Conservation (phyloP, 2,113 vertebrate species). For the Halcyon senegalensis region DNA sequence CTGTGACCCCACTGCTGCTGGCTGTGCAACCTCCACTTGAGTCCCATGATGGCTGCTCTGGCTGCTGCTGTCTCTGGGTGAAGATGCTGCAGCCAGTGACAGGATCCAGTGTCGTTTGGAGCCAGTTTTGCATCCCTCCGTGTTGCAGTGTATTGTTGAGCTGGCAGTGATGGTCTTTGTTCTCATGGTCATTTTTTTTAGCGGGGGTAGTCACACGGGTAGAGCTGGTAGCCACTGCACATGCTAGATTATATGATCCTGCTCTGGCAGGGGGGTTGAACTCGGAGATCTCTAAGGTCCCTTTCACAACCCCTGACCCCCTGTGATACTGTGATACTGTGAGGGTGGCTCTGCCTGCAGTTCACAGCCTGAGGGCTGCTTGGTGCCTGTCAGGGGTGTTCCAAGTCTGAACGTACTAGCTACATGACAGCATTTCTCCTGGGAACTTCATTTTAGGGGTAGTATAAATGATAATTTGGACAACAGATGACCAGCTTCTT, state of each 20-base stretch:
- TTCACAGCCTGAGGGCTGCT: neutral
- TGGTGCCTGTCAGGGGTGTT: neutral
- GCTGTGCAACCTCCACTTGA: neutral
- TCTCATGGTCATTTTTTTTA: neutral
- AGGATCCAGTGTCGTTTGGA: neutral
- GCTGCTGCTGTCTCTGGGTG: neutral
- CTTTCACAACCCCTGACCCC: too few species aligned
- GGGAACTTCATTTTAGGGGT: neutral
- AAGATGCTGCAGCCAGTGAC: neutral
- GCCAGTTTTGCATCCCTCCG: neutral
- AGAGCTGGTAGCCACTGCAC: neutral
- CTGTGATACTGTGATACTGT: too few species aligned
- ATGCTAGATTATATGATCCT: accelerated
- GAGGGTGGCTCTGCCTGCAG: neutral
- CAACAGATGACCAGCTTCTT: neutral
- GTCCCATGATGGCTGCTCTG: neutral
- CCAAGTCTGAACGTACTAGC: neutral
- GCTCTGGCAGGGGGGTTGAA: too few species aligned
- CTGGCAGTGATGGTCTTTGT: neutral
- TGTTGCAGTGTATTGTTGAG: neutral
- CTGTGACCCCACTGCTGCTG: neutral
- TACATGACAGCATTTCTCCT: neutral
- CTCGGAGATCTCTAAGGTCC: too few species aligned
- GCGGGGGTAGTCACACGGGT: neutral
- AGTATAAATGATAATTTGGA: neutral